Evolutionary conservation across 2,113 vertebrate genomes (phyloP).

Genomic region (Oncorhynchus nerka): DNA sequence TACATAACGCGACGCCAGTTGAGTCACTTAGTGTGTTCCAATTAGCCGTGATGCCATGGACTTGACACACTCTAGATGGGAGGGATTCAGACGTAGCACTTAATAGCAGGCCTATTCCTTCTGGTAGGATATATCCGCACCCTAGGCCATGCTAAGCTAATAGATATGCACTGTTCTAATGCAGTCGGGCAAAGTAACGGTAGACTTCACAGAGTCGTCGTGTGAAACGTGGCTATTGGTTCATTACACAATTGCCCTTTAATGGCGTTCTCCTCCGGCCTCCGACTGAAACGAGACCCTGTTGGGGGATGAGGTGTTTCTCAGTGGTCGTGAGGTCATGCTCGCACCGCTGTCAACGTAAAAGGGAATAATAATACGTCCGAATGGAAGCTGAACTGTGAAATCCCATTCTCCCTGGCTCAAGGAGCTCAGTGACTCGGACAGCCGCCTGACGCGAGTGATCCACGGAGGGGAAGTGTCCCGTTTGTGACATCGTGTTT

Average conservation of each 20-base stretch:
- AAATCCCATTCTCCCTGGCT: slow-evolving; percentile 75
- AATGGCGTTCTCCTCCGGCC: neutral
- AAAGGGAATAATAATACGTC: neutral
- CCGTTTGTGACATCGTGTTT: slow-evolving; percentile 81
- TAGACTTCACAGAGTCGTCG: neutral
- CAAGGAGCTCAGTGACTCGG: slow-evolving; percentile 75
- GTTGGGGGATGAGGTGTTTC: neutral
- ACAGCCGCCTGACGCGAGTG: slow-evolving; percentile 72
- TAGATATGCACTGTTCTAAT: neutral
- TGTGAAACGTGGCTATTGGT: neutral
- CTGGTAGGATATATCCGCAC: slow-evolving; percentile 5
- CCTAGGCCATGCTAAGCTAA: neutral
- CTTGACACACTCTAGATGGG: slow-evolving; percentile 18
- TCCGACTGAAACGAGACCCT: neutral
- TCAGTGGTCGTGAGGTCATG: neutral
- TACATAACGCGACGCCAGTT: slow-evolving; percentile 22
- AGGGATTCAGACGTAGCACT: neutral
- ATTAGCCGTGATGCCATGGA: slow-evolving; percentile 21
- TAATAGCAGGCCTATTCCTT: neutral
- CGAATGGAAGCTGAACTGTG: slow-evolving; percentile 71
- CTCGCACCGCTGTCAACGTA: neutral
- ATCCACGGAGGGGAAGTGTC: slow-evolving; percentile 75
- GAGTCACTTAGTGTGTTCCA: slow-evolving; percentile 37
- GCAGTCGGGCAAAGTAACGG: neutral
- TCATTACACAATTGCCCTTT: neutral